Evolutionary conservation across 2,113 vertebrate genomes (phyloP).

Genomic region (Oreocharis arfaki): DNA sequence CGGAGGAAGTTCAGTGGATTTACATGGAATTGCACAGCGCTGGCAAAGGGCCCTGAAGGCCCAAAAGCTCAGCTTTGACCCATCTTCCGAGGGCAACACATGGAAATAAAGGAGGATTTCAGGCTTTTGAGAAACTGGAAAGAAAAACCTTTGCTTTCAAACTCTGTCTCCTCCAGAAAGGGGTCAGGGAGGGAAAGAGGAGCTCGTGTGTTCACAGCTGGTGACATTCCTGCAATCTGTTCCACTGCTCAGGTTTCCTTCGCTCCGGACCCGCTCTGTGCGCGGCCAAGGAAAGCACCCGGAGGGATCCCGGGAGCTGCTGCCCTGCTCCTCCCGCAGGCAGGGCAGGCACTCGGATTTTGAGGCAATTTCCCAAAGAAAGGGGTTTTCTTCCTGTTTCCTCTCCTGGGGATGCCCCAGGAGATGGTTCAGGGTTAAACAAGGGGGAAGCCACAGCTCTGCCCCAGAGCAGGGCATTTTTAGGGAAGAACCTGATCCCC

Average conservation of each 20-base stretch:
- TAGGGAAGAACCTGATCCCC: neutral
- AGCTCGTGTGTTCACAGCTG: slow-evolving; percentile 57
- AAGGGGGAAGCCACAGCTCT: neutral
- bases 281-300: neutral
- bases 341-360: neutral
- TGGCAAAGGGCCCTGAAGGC: neutral
- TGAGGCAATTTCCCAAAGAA: neutral
- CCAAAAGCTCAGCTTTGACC: neutral
- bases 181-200: slow-evolving; percentile 17
- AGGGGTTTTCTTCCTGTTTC: neutral
- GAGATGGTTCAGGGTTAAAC: neutral
- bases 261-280: neutral
- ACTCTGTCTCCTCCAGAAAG: neutral
- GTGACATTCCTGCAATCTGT: slow-evolving; percentile 64
- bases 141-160: neutral
- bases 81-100: neutral
- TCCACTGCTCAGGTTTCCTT: slow-evolving; percentile 53
- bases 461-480: neutral
- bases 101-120: slow-evolving; percentile 23
- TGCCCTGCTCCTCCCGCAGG: neutral
- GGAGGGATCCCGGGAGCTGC: neutral
- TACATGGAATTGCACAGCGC: neutral
- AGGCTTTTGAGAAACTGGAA: neutral
- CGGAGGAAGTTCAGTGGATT: neutral
- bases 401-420: neutral